Percentiles rank a stretch among this genome's conserved stretches.
Evolutionary conservation across 2,797 vertebrate species (phyloP).

Genomic region (Tokudaia muenninki): DNA sequence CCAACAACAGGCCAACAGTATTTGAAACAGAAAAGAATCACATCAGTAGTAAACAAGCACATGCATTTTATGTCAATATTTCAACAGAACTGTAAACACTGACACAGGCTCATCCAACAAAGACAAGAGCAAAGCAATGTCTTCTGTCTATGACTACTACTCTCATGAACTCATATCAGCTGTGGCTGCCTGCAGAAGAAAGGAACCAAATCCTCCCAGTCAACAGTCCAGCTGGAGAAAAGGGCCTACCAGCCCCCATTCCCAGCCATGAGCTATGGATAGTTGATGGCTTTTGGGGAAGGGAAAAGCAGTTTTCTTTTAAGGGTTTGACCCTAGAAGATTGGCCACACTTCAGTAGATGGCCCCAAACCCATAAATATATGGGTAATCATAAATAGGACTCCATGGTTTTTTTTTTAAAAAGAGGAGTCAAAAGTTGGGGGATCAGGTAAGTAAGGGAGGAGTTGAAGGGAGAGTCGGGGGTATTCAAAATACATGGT

Average conservation of each 20-base stretch:
- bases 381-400: neutral
- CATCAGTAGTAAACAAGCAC: neutral
- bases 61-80: neutral
- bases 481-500: neutral
- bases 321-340: neutral
- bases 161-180: neutral
- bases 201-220: neutral
- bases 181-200: neutral
- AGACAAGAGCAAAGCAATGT: neutral
- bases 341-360: neutral
- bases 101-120: neutral
- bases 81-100: neutral
- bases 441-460: neutral
- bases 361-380: neutral
- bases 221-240: neutral
- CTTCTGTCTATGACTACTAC: neutral
- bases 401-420: neutral
- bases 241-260: neutral
- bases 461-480: neutral
- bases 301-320: neutral
- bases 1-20: neutral
- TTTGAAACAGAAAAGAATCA: neutral
- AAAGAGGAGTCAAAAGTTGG: neutral
- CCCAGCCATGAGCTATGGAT: neutral
- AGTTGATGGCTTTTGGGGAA: neutral